phyloP scores from a whole-genome alignment of 2,888 invertebrate species.

The Julus scandinavius region DNA sequence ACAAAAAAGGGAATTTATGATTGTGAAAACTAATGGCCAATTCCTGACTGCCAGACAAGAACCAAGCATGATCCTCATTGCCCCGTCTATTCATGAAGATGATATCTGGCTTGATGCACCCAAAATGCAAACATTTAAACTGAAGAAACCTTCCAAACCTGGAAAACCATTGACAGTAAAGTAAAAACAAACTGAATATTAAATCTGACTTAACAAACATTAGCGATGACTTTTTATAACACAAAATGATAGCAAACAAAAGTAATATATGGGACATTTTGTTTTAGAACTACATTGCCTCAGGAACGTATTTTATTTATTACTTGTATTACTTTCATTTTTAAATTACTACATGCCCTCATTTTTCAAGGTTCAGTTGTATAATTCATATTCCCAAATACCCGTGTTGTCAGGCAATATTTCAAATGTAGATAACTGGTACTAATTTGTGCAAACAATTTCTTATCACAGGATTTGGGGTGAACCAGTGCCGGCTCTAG shows the following conservation, averaged over 20 bases:
- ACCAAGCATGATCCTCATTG: conserved; percentile 54
- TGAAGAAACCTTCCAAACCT: background rate
- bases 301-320: too few species aligned
- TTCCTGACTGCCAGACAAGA: conserved; percentile 56
- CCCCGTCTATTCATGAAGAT: conserved; percentile 53
- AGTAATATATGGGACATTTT: too few species aligned
- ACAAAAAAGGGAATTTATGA: conserved; percentile 55
- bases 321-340: too few species aligned
- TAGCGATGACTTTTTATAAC: too few species aligned
- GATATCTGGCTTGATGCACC: conserved; percentile 56
- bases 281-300: too few species aligned
- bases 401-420: too few species aligned
- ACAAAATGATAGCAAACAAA: too few species aligned
- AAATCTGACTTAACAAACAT: too few species aligned
- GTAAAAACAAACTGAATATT: background rate
- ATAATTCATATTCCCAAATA: too few species aligned
- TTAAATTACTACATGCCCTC: too few species aligned
- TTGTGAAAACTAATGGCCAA: conserved; percentile 53
- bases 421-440: too few species aligned
- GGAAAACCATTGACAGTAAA: conserved; percentile 7
- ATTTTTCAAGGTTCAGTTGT: too few species aligned
- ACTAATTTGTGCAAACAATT: background rate
- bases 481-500: conserved; percentile 24
- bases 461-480: conserved; percentile 51
- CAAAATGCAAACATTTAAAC: conserved; percentile 53